Conservation (phyloP, 2,888 invertebrate genomes). For the Heliconius cydno region DNA sequence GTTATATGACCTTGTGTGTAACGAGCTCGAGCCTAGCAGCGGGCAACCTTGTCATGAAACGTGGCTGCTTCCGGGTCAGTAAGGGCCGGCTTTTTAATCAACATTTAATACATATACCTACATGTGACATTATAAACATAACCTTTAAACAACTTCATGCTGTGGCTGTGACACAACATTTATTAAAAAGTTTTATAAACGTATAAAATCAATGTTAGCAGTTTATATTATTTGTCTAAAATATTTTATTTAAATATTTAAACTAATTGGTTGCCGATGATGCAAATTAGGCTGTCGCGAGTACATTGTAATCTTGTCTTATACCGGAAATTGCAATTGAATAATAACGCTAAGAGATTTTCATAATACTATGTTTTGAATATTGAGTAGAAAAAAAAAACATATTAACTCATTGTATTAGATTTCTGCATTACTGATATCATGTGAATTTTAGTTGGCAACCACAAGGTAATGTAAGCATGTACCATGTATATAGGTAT, state of each 20-base stretch:
- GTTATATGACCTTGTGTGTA: slow-evolving; percentile 53
- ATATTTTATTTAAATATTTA: neutral
- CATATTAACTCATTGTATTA: neutral
- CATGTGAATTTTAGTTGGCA: slow-evolving; percentile 14
- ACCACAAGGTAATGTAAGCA: slow-evolving; percentile 20
- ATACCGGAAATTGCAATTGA: slow-evolving; percentile 15
- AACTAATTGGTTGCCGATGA: neutral
- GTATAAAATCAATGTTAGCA: too few relatives aligned
- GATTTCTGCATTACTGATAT: slow-evolving; percentile 4
- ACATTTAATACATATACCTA: slow-evolving; percentile 44
- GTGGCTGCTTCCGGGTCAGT: slow-evolving; percentile 75
- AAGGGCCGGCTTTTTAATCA: slow-evolving; percentile 69
- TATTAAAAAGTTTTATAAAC: neutral
- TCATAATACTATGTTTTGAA: neutral
- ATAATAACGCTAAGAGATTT: slow-evolving; percentile 5
- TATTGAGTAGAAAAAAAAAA: neutral
- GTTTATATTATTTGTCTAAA: neutral
- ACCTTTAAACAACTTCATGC: neutral
- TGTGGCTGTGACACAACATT: neutral
- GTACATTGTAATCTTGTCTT: neutral
- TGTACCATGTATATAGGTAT: slow-evolving; percentile 22
- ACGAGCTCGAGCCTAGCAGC: slow-evolving; percentile 49
- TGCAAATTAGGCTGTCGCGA: slow-evolving; percentile 4
- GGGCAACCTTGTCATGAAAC: slow-evolving; percentile 75
- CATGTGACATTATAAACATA: neutral